Percentiles rank a stretch among this genome's conserved stretches.
Evolutionary conservation across 2,888 invertebrate genomes (phyloP).

Genomic region (Actias luna): DNA sequence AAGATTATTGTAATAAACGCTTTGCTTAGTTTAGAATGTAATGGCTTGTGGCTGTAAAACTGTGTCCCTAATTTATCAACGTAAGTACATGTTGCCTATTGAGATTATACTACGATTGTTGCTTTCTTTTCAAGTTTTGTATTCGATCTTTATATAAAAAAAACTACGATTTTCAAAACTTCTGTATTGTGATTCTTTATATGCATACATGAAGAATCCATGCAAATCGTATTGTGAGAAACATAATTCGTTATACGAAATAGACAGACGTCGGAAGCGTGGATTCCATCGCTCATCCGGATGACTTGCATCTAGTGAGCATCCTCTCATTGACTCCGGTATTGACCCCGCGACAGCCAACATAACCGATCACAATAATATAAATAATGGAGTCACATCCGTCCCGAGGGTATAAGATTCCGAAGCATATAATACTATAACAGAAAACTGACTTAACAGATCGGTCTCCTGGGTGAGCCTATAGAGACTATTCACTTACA

Average conservation of each 20-base stretch:
- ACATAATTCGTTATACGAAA: slow-evolving; percentile 52
- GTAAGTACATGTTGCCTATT: too few species aligned
- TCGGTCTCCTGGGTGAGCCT: slow-evolving; percentile 58
- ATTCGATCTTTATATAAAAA: too few species aligned
- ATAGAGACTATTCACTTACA: slow-evolving; percentile 4
- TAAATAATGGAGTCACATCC: slow-evolving; percentile 70
- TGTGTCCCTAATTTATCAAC: too few species aligned
- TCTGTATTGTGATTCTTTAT: background rate
- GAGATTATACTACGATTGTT: too few species aligned
- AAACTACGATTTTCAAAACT: background rate
- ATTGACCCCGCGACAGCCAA: slow-evolving; percentile 69
- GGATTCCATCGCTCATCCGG: slow-evolving; percentile 67
- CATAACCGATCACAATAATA: slow-evolving; percentile 67
- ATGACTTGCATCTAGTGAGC: slow-evolving; percentile 75
- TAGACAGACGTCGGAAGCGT: slow-evolving; percentile 74
- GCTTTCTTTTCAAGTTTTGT: too few species aligned
- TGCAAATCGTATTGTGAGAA: slow-evolving; percentile 35
- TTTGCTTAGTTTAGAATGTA: too few species aligned
- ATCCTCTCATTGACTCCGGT: slow-evolving; percentile 77
- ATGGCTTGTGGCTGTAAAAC: too few species aligned
- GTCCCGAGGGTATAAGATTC: slow-evolving; percentile 60
- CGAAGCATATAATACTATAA: slow-evolving; percentile 51
- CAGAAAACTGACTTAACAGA: slow-evolving; percentile 58
- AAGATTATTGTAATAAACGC: too few species aligned
- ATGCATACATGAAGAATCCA: slow-evolving; percentile 10